Conservation (phyloP, 2,113 vertebrate genomes). For the Cepphus grylle region DNA sequence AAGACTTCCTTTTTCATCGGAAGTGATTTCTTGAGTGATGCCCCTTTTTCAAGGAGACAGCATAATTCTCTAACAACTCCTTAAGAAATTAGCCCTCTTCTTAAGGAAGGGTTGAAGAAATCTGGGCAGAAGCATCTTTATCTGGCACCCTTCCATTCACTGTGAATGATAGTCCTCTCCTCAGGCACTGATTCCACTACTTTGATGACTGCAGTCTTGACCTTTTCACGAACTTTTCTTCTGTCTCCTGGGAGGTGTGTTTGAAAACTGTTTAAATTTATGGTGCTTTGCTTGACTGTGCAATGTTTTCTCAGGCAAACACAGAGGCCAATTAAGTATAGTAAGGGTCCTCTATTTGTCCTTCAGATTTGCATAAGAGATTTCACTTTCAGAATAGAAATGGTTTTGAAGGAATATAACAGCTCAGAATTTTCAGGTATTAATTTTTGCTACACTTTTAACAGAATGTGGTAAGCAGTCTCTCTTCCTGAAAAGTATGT, state of each 20-base stretch:
- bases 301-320: background rate
- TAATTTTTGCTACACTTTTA: background rate
- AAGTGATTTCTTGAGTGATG: slow-evolving; percentile 21
- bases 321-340: background rate
- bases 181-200: background rate
- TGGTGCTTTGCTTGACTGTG: background rate
- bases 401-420: background rate
- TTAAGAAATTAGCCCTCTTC: slow-evolving; percentile 20
- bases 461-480: background rate
- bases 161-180: background rate
- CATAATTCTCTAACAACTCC: background rate
- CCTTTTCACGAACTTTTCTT: slow-evolving; percentile 12
- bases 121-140: background rate
- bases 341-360: background rate
- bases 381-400: background rate
- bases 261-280: slow-evolving; percentile 16
- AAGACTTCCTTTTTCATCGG: background rate
- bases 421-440: background rate
- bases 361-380: background rate
- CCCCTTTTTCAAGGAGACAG: slow-evolving; percentile 1
- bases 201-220: background rate
- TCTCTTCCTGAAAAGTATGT: background rate
- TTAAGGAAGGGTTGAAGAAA: background rate
- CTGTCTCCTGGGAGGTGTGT: background rate
- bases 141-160: background rate